These are phyloP conservation scores for Buathra laborator DNA, from an alignment of 2,888 invertebrate species.

Conservation along the genomic window DNA sequence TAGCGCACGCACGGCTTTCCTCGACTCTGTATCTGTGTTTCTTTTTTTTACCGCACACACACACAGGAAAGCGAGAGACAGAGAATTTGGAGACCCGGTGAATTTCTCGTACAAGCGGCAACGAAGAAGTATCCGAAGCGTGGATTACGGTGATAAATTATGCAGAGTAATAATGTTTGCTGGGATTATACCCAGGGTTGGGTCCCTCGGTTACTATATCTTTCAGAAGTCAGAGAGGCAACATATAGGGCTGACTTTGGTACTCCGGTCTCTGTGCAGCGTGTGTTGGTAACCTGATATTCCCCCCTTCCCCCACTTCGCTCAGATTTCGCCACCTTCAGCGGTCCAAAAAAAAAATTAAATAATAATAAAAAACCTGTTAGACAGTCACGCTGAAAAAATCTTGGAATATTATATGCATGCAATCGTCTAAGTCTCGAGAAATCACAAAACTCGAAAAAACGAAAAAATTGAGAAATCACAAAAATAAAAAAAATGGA, in stretches of 20 bases:
- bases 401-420: neutral
- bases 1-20: neutral
- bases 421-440: neutral
- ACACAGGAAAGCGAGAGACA: neutral
- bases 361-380: neutral
- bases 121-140: constrained; percentile 64
- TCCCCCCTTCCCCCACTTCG: neutral
- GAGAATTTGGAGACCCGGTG: neutral
- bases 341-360: too few species aligned
- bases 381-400: neutral
- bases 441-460: neutral
- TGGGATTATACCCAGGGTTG: constrained; percentile 64
- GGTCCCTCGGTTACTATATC: constrained; percentile 62
- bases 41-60: too few species aligned
- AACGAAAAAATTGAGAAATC: too few species aligned
- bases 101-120: constrained; percentile 10
- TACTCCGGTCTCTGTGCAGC: neutral
- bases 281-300: neutral
- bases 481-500: neutral
- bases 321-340: neutral
- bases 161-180: constrained; percentile 68
- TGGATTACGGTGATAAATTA: constrained; percentile 69
- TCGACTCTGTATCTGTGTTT: too few species aligned
- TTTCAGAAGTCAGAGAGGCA: constrained; percentile 41
- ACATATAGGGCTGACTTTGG: neutral